Evolutionary conservation across 1,140 invertebrate species (phyloP).

Genomic region (Cherax quadricarinatus): DNA sequence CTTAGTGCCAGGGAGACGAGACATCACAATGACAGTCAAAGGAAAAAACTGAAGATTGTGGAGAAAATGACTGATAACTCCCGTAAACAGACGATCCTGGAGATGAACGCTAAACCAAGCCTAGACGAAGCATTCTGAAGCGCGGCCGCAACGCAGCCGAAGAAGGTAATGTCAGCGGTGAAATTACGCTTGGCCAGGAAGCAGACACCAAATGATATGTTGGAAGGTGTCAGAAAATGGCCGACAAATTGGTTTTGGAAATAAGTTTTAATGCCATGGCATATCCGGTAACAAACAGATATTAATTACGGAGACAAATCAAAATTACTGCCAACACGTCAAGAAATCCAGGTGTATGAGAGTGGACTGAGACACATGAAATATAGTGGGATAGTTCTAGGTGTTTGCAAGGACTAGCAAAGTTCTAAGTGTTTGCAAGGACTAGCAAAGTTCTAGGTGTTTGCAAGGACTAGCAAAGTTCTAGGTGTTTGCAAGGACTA

Average conservation of each 20-base stretch:
- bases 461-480: too few species aligned
- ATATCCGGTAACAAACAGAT: constrained; percentile 26
- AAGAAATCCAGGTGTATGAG: too few species aligned
- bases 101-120: too few species aligned
- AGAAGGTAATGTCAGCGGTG: background rate
- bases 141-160: too few species aligned
- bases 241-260: constrained; percentile 54
- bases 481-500: too few species aligned
- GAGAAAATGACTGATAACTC: too few species aligned
- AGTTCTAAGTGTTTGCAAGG: too few species aligned
- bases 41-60: background rate
- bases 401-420: too few species aligned
- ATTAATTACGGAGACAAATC: constrained; percentile 3
- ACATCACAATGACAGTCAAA: background rate
- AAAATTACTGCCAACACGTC: background rate
- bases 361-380: too few species aligned
- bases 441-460: too few species aligned
- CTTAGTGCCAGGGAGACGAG: background rate
- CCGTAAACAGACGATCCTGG: too few species aligned
- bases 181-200: constrained; percentile 11
- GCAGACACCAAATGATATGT: constrained; percentile 22
- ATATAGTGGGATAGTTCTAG: too few species aligned
- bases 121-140: background rate
- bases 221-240: constrained; percentile 39
- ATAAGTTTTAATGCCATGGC: constrained; percentile 24